Evolutionary conservation across 2,797 vertebrate species (phyloP).

Genomic region (Lateolabrax maculatus): DNA sequence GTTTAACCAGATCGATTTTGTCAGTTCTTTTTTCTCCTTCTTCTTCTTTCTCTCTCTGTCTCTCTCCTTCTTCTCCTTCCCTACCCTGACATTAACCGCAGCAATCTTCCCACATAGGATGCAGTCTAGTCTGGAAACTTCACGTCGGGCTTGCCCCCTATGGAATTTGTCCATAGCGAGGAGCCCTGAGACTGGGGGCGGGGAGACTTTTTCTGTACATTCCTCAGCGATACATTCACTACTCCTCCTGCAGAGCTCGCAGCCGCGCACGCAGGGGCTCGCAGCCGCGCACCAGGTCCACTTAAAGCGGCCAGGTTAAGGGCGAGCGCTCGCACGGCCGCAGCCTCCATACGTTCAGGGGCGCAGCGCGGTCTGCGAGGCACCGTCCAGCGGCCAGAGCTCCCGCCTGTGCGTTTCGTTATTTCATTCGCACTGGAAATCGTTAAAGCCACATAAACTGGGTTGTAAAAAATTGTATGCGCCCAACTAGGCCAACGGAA

Average conservation of each 20-base stretch:
- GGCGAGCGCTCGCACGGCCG: constrained; percentile 48
- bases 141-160: constrained; percentile 78
- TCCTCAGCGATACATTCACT: constrained; percentile 83
- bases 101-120: constrained; percentile 62
- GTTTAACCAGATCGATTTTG: constrained; percentile 61
- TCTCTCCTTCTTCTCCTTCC: no score
- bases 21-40: constrained; percentile 40
- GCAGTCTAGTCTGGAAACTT: constrained; percentile 74
- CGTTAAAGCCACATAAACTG: constrained; percentile 6
- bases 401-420: constrained; percentile 45
- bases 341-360: constrained; percentile 50
- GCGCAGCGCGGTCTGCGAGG: no score
- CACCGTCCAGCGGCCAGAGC: background rate
- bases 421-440: constrained; percentile 21
- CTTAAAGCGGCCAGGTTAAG: constrained; percentile 63
- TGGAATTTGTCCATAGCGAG: constrained; percentile 77
- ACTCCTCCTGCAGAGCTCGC: constrained; percentile 59
- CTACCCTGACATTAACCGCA: constrained; percentile 53
- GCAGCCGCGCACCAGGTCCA: constrained; percentile 70
- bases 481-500: constrained; percentile 9
- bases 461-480: constrained; percentile 57
- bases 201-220: constrained; percentile 83
- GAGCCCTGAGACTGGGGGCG: constrained; percentile 72
- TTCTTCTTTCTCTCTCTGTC: no score
- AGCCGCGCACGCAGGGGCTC: constrained; percentile 37